Conservation (phyloP, 2,888 invertebrate species). For the Chrysolina americana region DNA sequence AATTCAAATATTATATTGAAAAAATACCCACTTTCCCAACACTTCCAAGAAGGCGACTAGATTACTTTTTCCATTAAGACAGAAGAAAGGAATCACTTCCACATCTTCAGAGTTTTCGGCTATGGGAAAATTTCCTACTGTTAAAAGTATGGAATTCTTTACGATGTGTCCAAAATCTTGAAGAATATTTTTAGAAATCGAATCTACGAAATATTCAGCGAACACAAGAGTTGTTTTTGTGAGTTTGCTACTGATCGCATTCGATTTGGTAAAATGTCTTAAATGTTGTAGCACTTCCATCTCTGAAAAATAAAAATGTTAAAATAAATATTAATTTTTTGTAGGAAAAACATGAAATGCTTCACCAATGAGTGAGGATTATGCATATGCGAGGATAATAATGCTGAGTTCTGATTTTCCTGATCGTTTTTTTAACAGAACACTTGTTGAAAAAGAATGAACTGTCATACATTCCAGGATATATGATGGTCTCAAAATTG, state of each 20-base stretch:
- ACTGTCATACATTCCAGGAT: too few species aligned
- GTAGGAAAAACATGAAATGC: too few species aligned
- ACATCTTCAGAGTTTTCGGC: conserved; percentile 26
- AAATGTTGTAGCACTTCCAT: conserved; percentile 37
- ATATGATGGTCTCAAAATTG: too few species aligned
- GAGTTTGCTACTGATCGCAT: conserved; percentile 61
- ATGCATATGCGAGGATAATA: too few species aligned
- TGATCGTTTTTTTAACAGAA: too few species aligned
- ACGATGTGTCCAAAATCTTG: conserved; percentile 24
- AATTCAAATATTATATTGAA: background rate
- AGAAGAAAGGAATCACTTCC: conserved; percentile 30
- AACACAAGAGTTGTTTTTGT: conserved; percentile 73
- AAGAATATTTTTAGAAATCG: conserved; percentile 25
- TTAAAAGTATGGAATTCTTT: conserved; percentile 57
- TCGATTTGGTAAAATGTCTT: conserved; percentile 57
- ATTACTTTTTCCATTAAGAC: conserved; percentile 19
- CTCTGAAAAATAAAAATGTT: conserved; percentile 26
- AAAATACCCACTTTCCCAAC: conserved; percentile 45
- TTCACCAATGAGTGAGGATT: too few species aligned
- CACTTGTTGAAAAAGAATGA: too few species aligned
- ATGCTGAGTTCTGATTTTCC: too few species aligned
- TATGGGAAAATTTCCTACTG: conserved; percentile 38
- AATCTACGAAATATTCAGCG: conserved; percentile 91
- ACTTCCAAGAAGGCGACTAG: conserved; percentile 36
- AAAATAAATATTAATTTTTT: too few species aligned